Base-by-base conservation (phyloP, 2,113 vertebrate species). In the Salminus brasiliensis region DNA sequence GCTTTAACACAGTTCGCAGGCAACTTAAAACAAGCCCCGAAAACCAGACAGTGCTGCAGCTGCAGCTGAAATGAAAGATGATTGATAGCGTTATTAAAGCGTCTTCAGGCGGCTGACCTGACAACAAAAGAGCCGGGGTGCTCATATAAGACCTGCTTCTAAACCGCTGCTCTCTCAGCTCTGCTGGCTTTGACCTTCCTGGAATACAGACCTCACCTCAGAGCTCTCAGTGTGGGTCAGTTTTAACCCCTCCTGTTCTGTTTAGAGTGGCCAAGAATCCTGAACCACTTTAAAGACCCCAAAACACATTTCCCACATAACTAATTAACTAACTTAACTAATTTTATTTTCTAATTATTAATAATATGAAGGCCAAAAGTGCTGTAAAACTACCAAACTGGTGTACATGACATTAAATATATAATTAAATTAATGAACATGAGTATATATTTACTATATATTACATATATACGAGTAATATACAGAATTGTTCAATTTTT, bases 21-120 rank as follows among this genome's bases (percentile, higher is more conserved):
- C 96, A 97, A 97, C 95, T 88, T 94, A 97, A 97, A 97, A 97
- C 96, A 96, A 96, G 95, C 96, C 95, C 84, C 3, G 67, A 92
- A 94, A 88, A 76, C 92, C 29, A 82, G 92, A 90, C 80, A 67
- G n/a, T 52, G 53, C 32, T 23, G n/a, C 47, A 21, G 23, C 43
- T n/a, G n/a, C n/a, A n/a, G 21, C 62, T 32, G 34, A 39, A 66
- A 66, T 66, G 62, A 66, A 66, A 66, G 62, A 66, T 66, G 32
- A 36, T 8, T 66, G 32, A 36, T 23, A 39, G 8, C 62, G 62
- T 66, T 66, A 39, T 66, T 66, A 66, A 66, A 66, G 23, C 21
- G 32, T 9, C 32, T 39, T 39, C 32, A 39, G 30, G 15, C 45
- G 43, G 16, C 23, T 74, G 7, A 49, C 3, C 13, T 12, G 32